Base-by-base conservation (phyloP, 2,113 vertebrate species). In the Melanerpes formicivorus region DNA sequence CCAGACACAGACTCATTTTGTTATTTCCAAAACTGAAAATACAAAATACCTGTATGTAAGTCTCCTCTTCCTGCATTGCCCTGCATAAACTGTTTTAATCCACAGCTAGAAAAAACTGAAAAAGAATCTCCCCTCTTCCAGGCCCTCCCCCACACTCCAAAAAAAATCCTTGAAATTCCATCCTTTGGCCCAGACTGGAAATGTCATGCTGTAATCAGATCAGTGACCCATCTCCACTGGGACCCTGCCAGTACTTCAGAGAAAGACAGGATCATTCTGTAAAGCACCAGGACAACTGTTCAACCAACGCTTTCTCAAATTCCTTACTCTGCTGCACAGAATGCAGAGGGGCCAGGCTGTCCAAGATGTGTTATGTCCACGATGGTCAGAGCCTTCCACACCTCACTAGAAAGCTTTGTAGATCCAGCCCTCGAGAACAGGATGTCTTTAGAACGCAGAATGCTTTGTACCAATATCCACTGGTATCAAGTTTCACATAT, bases 321-420 rank as follows among this genome's bases (percentile, higher is more conserved):
- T 63, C 42, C 42, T 74, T 34, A 74, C 32, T 60, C 52, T 22
- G 18, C 32, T 2, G 1, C 11, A 27, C 34, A 59, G 26, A 56
- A n/a, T 0, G 0, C 37, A 48, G 63, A 72, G 17, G 10, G 25
- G 18, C 21, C 40, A 37, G 0, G 0, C 18, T 5, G n/a, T 29
- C 19, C 63, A n/a, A 29, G 63, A 12, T 18, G 22, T 0, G 5
- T 27, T 63, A 18, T 1, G 3, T 25, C 54, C 3, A 1, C 5
- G 18, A 52, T 5, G 21, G 64, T 30, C 26, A 63, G 32, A 77
- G 54, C 30, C 58, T 74, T 66, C 37, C 32, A 42, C 34, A 4
- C 0, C 0, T 2, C 44, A 16, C 71, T 37, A 60, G 18, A 42
- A 37, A 60, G 56, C 52, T 77, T 12, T 55, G 52, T n/a, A 77